Evolutionary conservation across 1,140 invertebrate species (phyloP), one percentile per base, ranked within the genome.

Genomic region (Oedothorax gibbosus): DNA sequence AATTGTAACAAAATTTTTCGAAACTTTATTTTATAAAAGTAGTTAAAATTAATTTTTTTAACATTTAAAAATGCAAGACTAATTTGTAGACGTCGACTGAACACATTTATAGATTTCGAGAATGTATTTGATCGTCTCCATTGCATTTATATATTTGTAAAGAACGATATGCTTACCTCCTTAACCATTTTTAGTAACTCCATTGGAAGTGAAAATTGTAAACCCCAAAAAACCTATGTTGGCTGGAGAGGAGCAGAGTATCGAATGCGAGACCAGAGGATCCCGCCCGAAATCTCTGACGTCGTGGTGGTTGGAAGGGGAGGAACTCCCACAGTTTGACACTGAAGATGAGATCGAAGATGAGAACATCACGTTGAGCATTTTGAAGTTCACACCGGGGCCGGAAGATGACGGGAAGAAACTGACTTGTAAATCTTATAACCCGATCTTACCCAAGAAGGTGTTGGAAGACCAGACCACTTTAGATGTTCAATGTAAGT

Each of bases 201-300:
- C 73, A 3, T 56, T 60, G 49, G 73, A 76, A 49, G 56, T 76
- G 20, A 60, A 62, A 18, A 76, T 62, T 0, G 49, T 76, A 2
- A 15, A 35, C 15, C 93, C 94, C 10, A 94, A 94, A 89, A 94
- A 95, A 88, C 94, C 95, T 0, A 90, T 97, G 81, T 96, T 95
- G 64, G 95, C 95, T 3, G 94, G 94, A 49, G 92, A 94, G 87
- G 92, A 93, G 88, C 96, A 96, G 90, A 95, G 96, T 88, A 92
- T 97, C 0, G 91, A 95, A 65, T 97, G 95, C 89, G 93, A 94
- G 88, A 95, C 95, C 88, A 94, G 94, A 56, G 96, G 96, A 18
- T 96, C 95, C 2, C 91, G 95, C 87, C 96, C 96, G 0, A 94
- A 94, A 0, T 95, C 96, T 10, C 93, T 92, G 65, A 94, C 96